These are phyloP conservation scores for Caenorhabditis drosophilae DNA, from an alignment of 2,888 invertebrate species.

Conservation along the genomic window DNA sequence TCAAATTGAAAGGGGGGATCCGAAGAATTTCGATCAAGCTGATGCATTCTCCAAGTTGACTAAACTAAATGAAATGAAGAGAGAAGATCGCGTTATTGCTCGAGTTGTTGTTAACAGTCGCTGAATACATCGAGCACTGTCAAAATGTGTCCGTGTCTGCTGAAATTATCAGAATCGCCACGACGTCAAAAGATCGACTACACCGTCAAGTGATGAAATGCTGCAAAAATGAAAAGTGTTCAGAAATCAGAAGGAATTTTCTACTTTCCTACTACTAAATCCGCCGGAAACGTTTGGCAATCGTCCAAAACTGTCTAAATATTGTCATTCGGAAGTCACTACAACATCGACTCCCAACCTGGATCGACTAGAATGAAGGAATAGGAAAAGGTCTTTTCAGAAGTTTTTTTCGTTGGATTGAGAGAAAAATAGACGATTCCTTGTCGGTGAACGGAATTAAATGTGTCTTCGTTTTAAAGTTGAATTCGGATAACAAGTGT, in stretches of 20 bases:
- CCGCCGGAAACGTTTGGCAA: background rate
- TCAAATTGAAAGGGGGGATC: constrained; percentile 10
- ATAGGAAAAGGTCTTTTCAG: too few relatives aligned
- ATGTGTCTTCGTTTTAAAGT: too few relatives aligned
- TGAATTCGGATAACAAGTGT: too few relatives aligned
- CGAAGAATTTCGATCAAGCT: constrained; percentile 63
- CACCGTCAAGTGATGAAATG: constrained; percentile 4
- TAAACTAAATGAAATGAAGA: constrained; percentile 4
- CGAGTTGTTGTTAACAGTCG: background rate
- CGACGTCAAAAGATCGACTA: constrained; percentile 6
- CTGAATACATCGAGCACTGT: background rate
- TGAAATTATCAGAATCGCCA: background rate
- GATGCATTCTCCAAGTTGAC: constrained; percentile 65
- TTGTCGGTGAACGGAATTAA: too few relatives aligned
- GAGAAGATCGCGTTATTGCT: constrained; percentile 25
- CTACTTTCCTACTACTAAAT: background rate
- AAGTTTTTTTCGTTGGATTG: too few relatives aligned
- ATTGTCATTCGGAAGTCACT: constrained; percentile 54
- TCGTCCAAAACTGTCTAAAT: constrained; percentile 16
- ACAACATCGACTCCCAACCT: constrained; percentile 47
- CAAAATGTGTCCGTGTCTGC: constrained; percentile 8
- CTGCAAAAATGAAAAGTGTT: constrained; percentile 6
- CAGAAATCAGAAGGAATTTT: background rate
- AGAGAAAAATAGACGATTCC: too few relatives aligned
- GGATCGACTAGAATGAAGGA: constrained; percentile 63